Evolutionary conservation across 2,113 vertebrate species (phyloP).

Genomic region (Seriola rivoliana): DNA sequence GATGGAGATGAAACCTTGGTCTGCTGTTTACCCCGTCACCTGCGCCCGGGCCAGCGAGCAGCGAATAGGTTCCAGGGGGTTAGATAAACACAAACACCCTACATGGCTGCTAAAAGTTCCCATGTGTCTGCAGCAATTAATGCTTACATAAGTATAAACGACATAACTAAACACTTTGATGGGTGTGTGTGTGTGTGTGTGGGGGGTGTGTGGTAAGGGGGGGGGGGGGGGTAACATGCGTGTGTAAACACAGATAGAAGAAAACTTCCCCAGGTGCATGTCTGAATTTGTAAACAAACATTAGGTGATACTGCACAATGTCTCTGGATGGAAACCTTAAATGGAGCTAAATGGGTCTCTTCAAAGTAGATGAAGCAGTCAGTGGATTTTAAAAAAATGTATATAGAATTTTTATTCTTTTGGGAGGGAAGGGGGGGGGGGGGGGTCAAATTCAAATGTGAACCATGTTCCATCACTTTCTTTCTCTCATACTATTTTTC

Average conservation of each 20-base stretch:
- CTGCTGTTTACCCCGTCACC: conserved; percentile 7
- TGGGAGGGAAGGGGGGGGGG: too few species aligned
- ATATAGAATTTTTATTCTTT: too few species aligned
- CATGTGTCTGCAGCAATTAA: conserved; percentile 27
- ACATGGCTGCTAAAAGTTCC: conserved; percentile 7
- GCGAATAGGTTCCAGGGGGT: conserved; percentile 7
- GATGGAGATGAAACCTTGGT: background rate
- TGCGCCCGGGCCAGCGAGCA: background rate
- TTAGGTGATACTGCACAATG: background rate
- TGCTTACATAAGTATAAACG: conserved; percentile 26
- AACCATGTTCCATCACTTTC: background rate
- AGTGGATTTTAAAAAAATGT: background rate
- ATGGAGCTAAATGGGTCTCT: conserved; percentile 7
- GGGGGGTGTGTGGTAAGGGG: too few species aligned
- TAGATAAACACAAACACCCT: conserved; percentile 40
- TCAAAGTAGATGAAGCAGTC: background rate
- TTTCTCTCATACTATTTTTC: background rate
- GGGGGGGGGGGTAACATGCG: background rate
- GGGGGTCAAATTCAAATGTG: background rate
- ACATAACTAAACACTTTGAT: conserved; percentile 37
- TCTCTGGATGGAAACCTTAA: conserved; percentile 16
- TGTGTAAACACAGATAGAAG: conserved; percentile 21
- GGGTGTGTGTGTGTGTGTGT: background rate
- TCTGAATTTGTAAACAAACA: conserved; percentile 15
- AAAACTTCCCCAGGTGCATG: conserved; percentile 32